Evolutionary conservation across 2,888 invertebrate species (phyloP), one percentile per base, ranked within the genome.

Genomic region (Polymixis lichenea): DNA sequence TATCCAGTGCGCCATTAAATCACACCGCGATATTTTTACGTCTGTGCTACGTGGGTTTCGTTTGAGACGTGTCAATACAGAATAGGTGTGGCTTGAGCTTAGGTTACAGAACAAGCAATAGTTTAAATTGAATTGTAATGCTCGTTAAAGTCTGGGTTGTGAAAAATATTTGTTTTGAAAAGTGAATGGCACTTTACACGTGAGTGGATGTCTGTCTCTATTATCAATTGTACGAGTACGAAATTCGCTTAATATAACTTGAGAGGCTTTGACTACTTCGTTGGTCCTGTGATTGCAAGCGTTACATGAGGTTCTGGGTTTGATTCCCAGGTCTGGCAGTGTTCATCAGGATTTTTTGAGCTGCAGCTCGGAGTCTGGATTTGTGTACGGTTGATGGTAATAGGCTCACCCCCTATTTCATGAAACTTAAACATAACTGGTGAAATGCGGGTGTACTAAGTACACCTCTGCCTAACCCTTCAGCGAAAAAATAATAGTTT

Each of bases 31-130:
- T 43, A 9, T 43, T 43, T 43, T 43, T 9, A 43, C 38, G 38
- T 9, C 43, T 13, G 43, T 46, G 43, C 11, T 11, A 46, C 43
- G 43, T 46, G 11, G 43, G 68, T 73, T 73, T 62, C 77, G 75
- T 84, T 32, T 65, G 51, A 74, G 72, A 82, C 73, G 66, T 74
- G 78, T 70, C 60, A 82, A 72, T 69, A 76, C 13, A 6, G 43
- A 66, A 71, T 75, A 60, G 77, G 82, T 77, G 71, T 77, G 85
- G 61, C 73, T 65, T 65, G 28, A 55, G 28, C 61, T 72, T 60
- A 38, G 22, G 38, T 84, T 71, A 80, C 81, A 51, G 11, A 65
- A 32, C 68, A 38, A 62, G 46, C 58, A 28, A 60, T 28, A n/a
- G 61, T 69, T 46, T 51, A 65, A 78, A 66, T 68, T 66, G 19